Evolutionary conservation across 2,888 invertebrate species (phyloP), one percentile per base, ranked within the genome.

Genomic region (Phragmatobia fuliginosa): DNA sequence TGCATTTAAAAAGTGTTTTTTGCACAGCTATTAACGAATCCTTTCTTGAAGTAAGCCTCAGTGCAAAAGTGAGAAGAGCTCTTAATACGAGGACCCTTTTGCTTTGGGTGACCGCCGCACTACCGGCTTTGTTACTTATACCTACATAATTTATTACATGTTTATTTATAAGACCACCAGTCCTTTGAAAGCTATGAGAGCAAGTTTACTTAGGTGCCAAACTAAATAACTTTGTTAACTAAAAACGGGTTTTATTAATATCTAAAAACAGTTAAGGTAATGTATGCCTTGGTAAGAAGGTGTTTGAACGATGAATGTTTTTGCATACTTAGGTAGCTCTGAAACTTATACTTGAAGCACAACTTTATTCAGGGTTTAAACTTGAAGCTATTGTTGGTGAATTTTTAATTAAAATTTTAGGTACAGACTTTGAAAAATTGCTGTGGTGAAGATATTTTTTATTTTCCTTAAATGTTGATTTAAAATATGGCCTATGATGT

Each of bases 11-110:
- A 68, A 80, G 74, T 72, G 70, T 66, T 75, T n/a, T 78, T 80
- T 67, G 14, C 73, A 77, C 72, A 74, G 77, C 80, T 78, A 74
- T 79, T 81, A 78, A 77, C 75, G 67, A 70, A 64, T 80, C 76
- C 78, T 81, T 81, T 74, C 82, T 82, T 83, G 61, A 72, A 74
- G 72, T 79, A 81, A 86, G 80, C 78, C 79, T 75, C 80, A 58
- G 78, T 76, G 75, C 66, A 77, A 76, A 75, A 78, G 77, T 72
- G 67, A 71, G 70, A 72, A 82, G 80, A 72, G 77, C 84, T 80
- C 83, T 87, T 84, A 77, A 80, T 83, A 78, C 74, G 70, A 85
- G 85, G 78, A 82, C 79, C 77, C 84, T 85, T 86, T 83, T 81
- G 80, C 83, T 80, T 81, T 76, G 75, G 79, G 78, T 82, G 70